Percentiles rank a stretch among this genome's conserved stretches.
phyloP scores from a whole-genome alignment of 2,797 vertebrate species.

The Cygnus olor region DNA sequence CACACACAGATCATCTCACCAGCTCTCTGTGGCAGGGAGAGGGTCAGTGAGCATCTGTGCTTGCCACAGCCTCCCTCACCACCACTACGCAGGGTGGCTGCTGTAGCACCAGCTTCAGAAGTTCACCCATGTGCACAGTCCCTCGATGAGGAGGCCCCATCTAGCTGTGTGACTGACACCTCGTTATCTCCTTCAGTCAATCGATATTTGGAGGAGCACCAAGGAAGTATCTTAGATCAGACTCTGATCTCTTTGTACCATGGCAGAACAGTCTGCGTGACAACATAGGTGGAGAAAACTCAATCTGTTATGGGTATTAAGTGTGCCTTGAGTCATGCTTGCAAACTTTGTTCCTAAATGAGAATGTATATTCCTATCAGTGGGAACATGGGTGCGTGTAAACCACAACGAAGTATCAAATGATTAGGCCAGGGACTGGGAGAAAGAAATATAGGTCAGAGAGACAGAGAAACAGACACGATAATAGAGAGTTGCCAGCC shows the following conservation, averaged over 20 bases:
- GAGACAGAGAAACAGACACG: neutral
- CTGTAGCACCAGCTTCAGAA: neutral
- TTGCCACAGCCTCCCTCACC: neutral
- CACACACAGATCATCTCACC: accelerated
- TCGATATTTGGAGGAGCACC: neutral
- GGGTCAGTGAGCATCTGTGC: neutral
- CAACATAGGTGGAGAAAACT: neutral
- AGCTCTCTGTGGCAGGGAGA: neutral
- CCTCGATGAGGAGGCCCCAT: neutral
- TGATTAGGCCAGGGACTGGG: neutral
- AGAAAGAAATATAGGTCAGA: neutral
- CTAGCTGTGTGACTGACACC: neutral
- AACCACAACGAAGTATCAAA: neutral
- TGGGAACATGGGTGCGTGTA: neutral
- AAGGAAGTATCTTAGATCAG: neutral
- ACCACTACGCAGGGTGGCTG: neutral
- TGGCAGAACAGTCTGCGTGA: neutral
- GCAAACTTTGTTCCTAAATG: neutral
- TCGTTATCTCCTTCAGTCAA: neutral
- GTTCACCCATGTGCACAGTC: accelerated
- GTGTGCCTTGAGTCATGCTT: neutral
- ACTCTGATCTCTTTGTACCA: neutral
- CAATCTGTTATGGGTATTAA: neutral
- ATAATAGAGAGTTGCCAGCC: neutral
- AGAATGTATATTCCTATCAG: neutral